phyloP scores from a whole-genome alignment of 2,888 invertebrate species.

The Oscheius sp. region DNA sequence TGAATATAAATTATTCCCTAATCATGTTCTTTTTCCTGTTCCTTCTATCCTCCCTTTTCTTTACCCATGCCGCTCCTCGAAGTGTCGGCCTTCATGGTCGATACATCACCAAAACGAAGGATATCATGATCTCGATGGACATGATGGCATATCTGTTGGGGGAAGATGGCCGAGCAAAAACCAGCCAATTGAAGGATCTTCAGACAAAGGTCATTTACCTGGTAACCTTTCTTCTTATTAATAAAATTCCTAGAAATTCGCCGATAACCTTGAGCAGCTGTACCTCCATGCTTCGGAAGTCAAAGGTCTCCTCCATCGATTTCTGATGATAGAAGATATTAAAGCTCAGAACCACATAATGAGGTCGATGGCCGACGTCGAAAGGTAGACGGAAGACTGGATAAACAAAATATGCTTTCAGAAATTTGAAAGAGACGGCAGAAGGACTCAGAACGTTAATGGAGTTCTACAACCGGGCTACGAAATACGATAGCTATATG shows the following conservation, averaged over 20 bases:
- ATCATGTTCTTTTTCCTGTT: neutral
- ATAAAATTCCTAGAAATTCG: neutral
- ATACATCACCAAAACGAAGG: too few relatives aligned
- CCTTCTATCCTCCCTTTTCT: neutral
- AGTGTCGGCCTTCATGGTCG: too few relatives aligned
- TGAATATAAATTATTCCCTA: neutral
- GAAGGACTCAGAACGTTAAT: neutral
- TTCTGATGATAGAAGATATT: too few relatives aligned
- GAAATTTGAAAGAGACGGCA: neutral
- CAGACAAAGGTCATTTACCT: neutral
- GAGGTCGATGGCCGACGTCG: too few relatives aligned
- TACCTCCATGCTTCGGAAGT: neutral
- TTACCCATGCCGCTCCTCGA: neutral
- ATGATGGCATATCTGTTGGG: neutral
- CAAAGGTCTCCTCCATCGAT: too few relatives aligned
- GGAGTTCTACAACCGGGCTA: neutral
- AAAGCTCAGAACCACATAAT: too few relatives aligned
- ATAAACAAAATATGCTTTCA: neutral
- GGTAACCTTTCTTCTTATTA: slow-evolving; percentile 1
- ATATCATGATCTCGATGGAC: neutral
- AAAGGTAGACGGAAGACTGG: too few relatives aligned
- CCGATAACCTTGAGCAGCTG: slow-evolving; percentile 4
- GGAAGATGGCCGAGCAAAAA: neutral
- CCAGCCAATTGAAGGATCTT: neutral
- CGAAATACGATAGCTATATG: neutral